Conservation (phyloP, 2,888 invertebrate species). For the Germaria angustata region DNA sequence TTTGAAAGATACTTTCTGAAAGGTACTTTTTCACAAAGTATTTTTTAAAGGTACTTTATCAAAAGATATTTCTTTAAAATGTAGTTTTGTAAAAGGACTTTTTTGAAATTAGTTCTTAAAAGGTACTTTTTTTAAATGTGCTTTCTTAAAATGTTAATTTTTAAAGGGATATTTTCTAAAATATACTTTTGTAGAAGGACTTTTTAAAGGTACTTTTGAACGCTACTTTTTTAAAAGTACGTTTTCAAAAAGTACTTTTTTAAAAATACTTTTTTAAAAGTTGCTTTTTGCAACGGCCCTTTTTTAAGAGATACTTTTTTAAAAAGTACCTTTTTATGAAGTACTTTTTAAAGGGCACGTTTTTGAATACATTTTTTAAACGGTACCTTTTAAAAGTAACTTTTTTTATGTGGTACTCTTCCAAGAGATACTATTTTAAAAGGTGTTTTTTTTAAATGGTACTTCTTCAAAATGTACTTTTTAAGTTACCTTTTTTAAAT, state of each 20-base stretch:
- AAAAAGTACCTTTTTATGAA: background rate
- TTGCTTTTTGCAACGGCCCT: background rate
- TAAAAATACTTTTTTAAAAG: background rate
- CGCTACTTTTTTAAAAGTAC: background rate
- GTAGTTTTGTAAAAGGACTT: background rate
- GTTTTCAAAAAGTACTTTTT: background rate
- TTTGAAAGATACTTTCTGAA: no score
- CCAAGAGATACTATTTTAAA: no score
- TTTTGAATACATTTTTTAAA: no score
- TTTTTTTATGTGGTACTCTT: no score
- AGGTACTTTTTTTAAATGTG: background rate
- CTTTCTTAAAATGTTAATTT: background rate
- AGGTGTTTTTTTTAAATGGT: no score
- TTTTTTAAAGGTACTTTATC: background rate
- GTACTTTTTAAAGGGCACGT: background rate
- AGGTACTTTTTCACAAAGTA: constrained; percentile 3
- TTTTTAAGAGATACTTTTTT: background rate
- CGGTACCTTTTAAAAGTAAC: no score
- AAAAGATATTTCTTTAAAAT: background rate
- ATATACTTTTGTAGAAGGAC: background rate
- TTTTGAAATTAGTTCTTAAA: background rate
- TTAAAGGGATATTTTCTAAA: background rate
- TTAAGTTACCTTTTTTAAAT: no score
- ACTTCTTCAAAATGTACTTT: no score
- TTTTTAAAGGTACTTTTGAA: no score